Evolutionary conservation across 2,888 invertebrate species (phyloP).

Genomic region (Drosophila mimica): DNA sequence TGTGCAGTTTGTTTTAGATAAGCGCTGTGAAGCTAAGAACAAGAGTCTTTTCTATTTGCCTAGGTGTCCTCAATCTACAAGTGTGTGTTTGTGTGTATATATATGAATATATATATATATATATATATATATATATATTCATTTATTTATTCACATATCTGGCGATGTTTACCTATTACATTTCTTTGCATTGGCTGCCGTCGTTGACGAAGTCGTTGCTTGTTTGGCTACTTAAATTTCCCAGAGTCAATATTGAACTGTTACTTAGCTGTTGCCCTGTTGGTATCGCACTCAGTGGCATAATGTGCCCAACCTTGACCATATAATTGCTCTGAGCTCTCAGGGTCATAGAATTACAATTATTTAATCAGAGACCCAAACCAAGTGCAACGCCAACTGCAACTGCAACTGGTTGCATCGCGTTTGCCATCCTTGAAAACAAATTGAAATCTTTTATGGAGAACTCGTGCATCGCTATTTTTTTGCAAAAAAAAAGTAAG

Average conservation of each 20-base stretch:
- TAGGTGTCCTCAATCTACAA: constrained; percentile 24
- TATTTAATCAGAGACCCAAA: constrained; percentile 23
- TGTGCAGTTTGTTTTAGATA: constrained; percentile 54
- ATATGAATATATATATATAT: too few relatives aligned
- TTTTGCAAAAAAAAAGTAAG: neutral
- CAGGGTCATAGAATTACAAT: constrained; percentile 66
- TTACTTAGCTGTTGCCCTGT: constrained; percentile 40
- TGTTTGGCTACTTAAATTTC: constrained; percentile 71
- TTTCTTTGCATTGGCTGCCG: constrained; percentile 62
- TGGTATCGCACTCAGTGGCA: constrained; percentile 31
- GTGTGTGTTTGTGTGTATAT: neutral
- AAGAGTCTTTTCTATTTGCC: constrained; percentile 60
- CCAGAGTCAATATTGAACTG: constrained; percentile 64
- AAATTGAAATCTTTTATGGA: constrained; percentile 64
- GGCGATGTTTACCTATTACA: constrained; percentile 48
- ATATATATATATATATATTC: neutral
- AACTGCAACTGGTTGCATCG: constrained; percentile 50
- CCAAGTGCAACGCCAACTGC: constrained; percentile 32
- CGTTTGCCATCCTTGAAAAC: constrained; percentile 63
- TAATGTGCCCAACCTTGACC: constrained; percentile 67
- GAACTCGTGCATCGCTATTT: constrained; percentile 59
- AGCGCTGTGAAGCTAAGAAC: constrained; percentile 31
- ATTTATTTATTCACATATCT: constrained; percentile 45
- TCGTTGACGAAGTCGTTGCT: constrained; percentile 26
- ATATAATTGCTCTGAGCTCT: constrained; percentile 62